These are phyloP conservation scores for Coregonus suidteri DNA, from an alignment of 2,797 vertebrate species.

Conservation along the genomic window DNA sequence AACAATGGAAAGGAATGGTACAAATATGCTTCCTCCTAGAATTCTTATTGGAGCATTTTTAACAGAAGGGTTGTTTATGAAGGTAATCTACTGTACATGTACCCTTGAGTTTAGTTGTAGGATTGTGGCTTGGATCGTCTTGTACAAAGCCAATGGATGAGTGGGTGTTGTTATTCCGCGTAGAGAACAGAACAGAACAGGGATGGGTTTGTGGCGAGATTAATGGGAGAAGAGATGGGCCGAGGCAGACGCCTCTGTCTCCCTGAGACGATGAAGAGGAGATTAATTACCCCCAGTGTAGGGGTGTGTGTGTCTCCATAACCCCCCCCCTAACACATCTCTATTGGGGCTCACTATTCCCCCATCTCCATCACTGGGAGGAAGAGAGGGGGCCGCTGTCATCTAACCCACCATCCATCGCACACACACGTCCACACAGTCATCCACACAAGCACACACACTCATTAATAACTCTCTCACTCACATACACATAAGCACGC, in stretches of 20 bases:
- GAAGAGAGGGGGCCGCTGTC: conserved; percentile 53
- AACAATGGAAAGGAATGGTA: no score
- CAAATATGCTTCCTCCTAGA: no score
- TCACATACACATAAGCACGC: neutral
- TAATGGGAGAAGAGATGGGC: conserved; percentile 62
- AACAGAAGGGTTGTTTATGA: neutral
- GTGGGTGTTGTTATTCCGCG: conserved; percentile 10
- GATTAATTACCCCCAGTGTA: conserved; percentile 65
- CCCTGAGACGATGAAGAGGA: conserved; percentile 66
- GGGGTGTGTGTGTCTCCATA: neutral
- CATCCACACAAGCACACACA: conserved; percentile 13
- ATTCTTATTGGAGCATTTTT: neutral
- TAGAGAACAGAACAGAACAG: neutral
- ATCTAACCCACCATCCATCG: conserved; percentile 63
- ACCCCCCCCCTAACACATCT: conserved; percentile 6
- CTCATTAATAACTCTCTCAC: no score
- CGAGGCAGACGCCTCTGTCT: conserved; percentile 68
- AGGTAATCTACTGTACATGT: neutral
- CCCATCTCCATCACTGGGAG: conserved; percentile 59
- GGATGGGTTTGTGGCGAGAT: conserved; percentile 51
- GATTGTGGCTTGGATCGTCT: neutral
- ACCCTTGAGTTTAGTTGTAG: neutral
- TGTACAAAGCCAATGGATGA: neutral
- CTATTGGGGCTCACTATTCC: conserved; percentile 66
- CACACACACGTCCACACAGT: conserved; percentile 7